Percentiles rank a stretch among this genome's conserved stretches.
Conservation (phyloP, 1,140 invertebrate species). For the Leptonema lineaticorne region DNA sequence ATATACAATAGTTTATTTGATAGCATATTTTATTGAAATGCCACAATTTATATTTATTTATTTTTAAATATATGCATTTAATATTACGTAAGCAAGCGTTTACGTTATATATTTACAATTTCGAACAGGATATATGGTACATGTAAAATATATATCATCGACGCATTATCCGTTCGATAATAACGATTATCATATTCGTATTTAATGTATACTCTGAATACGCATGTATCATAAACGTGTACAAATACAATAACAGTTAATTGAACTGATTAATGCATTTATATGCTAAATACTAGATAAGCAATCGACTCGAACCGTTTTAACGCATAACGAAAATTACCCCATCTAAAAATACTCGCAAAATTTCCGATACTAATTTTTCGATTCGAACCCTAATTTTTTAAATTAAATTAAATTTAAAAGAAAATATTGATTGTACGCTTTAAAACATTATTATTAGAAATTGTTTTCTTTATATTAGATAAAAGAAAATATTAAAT, state of each 20-base stretch:
- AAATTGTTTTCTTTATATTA: too few relatives aligned
- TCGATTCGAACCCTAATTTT: background rate
- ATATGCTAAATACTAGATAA: background rate
- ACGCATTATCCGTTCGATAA: background rate
- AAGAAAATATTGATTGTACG: background rate
- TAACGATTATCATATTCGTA: conserved; percentile 1
- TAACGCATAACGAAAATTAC: background rate
- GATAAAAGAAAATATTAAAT: too few relatives aligned
- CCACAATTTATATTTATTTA: too few relatives aligned
- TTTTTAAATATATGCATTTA: too few relatives aligned
- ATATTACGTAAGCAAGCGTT: too few relatives aligned
- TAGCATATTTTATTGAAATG: too few relatives aligned
- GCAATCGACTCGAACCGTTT: too few relatives aligned
- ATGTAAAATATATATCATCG: background rate
- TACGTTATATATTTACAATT: too few relatives aligned
- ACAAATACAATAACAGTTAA: background rate
- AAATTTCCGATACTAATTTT: background rate
- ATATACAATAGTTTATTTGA: too few relatives aligned
- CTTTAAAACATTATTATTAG: background rate
- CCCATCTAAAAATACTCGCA: background rate
- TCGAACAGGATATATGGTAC: too few relatives aligned
- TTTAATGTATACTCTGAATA: background rate
- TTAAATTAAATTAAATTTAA: background rate
- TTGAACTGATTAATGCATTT: background rate
- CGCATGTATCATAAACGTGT: background rate